Base-by-base conservation (phyloP, 2,797 vertebrate genomes). In the Phoeniculus purpureus region DNA sequence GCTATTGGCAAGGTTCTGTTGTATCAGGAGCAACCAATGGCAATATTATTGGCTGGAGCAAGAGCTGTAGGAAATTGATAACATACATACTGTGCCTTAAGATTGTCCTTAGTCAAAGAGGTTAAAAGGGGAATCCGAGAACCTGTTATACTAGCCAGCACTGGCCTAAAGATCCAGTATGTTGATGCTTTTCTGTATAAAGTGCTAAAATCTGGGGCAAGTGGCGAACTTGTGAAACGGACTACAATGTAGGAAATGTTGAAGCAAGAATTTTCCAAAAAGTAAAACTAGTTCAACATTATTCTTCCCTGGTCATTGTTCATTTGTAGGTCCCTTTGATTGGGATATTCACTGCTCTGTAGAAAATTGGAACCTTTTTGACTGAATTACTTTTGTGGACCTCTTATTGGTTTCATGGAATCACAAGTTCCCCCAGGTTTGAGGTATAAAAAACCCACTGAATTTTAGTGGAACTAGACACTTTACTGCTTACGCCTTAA, bases 301-400 rank as follows among this genome's bases (percentile, higher is more conserved):
- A 0, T 13, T 76, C 29, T 87, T 79, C 32, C 5, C 8, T 11
- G 27, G 0, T 26, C n/a, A 5, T 34, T 62, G 18, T 3, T 71
- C 6, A 37, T 56, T 67, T 92, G 47, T 40, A 72, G 21, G 40
- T 85, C 12, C 4, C 13, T 73, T 93, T 70, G 32, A 32, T 22
- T 31, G 37, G 48, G 12, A 7, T 80, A 47, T 66, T 66, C 59
- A 31, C 7, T 77, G 7, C 10, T 61, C 1, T 74, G 6, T 59
- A 77, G 48, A n/a, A 62, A 88, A 32, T 12, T 17, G 15, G 25
- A 72, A 80, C 3, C 15, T n/a, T 85, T 87, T 51, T 67, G 31
- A 23, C 18, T 73, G n/a, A 64, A 37, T 67, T 40, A 23, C 14
- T 7, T 85, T 68, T 72, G 43, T 60, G 43, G 31, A 18, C 20